Base-by-base conservation (phyloP, 2,797 vertebrate genomes). In the Australoheros facetus region DNA sequence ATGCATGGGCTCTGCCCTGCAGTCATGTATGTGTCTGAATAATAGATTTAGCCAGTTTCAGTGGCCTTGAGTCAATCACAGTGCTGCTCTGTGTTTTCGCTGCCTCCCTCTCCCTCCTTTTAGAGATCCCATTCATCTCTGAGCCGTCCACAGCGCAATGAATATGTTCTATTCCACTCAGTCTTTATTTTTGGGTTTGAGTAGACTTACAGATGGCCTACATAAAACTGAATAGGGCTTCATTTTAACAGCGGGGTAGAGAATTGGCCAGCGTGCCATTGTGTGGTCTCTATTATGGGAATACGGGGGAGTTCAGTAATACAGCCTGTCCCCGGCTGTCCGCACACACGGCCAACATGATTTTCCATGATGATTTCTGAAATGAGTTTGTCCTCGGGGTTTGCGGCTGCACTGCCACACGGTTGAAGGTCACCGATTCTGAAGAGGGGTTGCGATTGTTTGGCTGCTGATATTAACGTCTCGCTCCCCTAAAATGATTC, bases 121-220 rank as follows among this genome's bases (percentile, higher is more conserved):
- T 90, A 89, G 70, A 90, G 85, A 89, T 86, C 86, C 85, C 87
- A 90, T 89, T 89, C 84, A 91, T 89, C 92, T 91, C 76, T 2
- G 62, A 91, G 90, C 85, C 83, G 82, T 89, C 89, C 74, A 83
- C 83, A 82, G 85, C 72, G 73, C 83, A 69, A 85, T 84, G 91
- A 93, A 90, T 91, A 80, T 83, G 89, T 88, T 92, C 89, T 88
- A 72, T 88, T 94, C 87, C 88, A 85, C 89, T 93, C 90, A 23
- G 14, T 56, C 79, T 88, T 90, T 95, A 94, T 94, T 95, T 95
- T 93, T 95, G 91, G 88, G 55, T 80, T 80, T 92, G 91, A 95
- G 94, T 91, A 83, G 93, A 92, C 90, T 91, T 91, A 92, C 93
- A 95, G 92, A 93, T 94, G 92, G 90, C 89, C 93, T 85, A 92